These are phyloP conservation scores for Notamacropus eugenii DNA, from an alignment of 2,797 vertebrate genomes.

Conservation along the genomic window DNA sequence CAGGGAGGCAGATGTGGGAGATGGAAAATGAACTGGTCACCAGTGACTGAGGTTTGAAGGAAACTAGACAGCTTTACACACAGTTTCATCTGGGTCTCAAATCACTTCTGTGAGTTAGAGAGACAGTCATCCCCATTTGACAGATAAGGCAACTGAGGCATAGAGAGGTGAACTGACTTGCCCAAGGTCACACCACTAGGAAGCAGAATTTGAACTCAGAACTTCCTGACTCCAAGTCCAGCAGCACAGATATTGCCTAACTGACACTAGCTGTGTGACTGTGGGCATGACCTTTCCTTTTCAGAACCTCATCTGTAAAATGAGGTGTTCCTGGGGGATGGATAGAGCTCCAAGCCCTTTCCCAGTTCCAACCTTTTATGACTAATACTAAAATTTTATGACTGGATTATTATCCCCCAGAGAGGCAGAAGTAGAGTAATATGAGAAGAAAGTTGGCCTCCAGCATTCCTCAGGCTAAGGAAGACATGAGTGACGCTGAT, in stretches of 20 bases:
- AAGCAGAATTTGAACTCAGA: background rate
- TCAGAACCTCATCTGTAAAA: background rate
- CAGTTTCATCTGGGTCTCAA: background rate
- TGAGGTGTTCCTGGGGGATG: background rate
- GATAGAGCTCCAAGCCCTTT: background rate
- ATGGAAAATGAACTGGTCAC: background rate
- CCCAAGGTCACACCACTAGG: background rate
- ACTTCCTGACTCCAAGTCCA: background rate
- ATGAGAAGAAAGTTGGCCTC: background rate
- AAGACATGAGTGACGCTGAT: background rate
- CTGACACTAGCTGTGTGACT: background rate
- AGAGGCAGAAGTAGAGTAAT: background rate
- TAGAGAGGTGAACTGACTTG: background rate
- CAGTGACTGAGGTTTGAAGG: background rate
- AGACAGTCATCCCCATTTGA: background rate
- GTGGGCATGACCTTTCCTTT: background rate
- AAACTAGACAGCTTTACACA: background rate
- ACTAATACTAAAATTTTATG: background rate
- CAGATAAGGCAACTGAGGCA: background rate
- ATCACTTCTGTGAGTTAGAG: background rate
- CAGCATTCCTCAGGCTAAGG: background rate
- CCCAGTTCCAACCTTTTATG: background rate
- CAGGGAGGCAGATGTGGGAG: background rate
- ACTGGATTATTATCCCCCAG: background rate
- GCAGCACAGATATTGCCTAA: background rate